Conservation (phyloP, 2,113 vertebrate genomes). For the Athene cunicularia region DNA sequence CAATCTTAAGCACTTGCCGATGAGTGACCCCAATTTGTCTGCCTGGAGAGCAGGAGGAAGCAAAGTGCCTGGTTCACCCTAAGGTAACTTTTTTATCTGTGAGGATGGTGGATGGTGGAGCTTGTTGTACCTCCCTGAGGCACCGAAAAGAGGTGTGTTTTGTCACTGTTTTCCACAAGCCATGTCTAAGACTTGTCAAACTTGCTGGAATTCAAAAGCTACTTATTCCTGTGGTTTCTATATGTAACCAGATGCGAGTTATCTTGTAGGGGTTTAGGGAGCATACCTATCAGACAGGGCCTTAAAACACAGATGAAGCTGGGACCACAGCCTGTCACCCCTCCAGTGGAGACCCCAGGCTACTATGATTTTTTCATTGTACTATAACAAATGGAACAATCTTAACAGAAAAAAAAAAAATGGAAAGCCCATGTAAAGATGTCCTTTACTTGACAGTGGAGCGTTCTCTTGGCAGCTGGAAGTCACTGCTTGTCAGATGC, state of each 20-base stretch:
- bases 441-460: neutral
- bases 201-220: neutral
- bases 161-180: neutral
- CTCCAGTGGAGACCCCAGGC: neutral
- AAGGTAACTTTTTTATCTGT: neutral
- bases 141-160: neutral
- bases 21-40: accelerated
- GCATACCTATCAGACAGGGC: neutral
- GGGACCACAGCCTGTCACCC: neutral
- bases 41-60: neutral
- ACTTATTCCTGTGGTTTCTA: neutral
- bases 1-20: neutral
- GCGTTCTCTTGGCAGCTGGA: neutral
- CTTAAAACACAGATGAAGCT: neutral
- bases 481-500: neutral
- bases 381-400: neutral
- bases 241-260: neutral
- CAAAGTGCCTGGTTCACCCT: neutral
- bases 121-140: neutral
- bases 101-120: neutral
- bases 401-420: neutral
- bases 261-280: neutral
- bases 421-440: neutral
- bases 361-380: neutral
- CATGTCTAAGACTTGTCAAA: neutral